Base-by-base conservation (phyloP, 1,140 invertebrate species). In the Heliothis subflexa region DNA sequence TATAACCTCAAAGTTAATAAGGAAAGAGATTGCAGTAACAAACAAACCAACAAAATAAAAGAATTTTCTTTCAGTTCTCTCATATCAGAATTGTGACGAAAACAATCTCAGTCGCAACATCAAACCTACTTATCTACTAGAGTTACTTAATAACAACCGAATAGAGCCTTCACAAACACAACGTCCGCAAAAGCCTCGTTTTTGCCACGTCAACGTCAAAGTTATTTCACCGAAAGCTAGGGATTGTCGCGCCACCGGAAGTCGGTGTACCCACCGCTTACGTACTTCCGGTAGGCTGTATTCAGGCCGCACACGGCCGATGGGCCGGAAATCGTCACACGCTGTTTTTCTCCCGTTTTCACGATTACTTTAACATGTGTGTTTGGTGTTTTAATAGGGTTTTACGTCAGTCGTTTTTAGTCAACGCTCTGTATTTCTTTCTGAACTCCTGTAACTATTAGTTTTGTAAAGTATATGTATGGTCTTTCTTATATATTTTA, bases 301-400 rank as follows among this genome's bases (percentile, higher is more conserved):
- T 77, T 70, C 49, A 59, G 62, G 21, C 50, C 62, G 62, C 47
- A 25, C 47, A 74, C 75, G 75, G 62, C 55, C 78, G 59, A 78
- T 78, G 78, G 78, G 57, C 78, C 68, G 78, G 78, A 78, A 78
- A 78, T 78, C 78, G 78, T 78, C 78, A 78, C 55, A 66, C 28
- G 64, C 62, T 70, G 78, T 78, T 64, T 64, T 55, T 61, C 70
- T 47, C 21, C 14, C 59, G 47, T 12, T 59, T 40, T 62, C 52
- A 52, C 73, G 73, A 75, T 75, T 75, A 62, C 73, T 75, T 62
- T 52, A 62, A 59, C 25, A 47, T 45, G 33, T 52, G 47, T 62
- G 33, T 75, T 52, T 45, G 50, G 73, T 75, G 21, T 73, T 25
- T 71, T 57, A 59, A 21, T 11, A 40, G 40, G 45, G 13, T 73